Evolutionary conservation across 2,888 invertebrate species (phyloP).

Genomic region (Oasisia sp.): DNA sequence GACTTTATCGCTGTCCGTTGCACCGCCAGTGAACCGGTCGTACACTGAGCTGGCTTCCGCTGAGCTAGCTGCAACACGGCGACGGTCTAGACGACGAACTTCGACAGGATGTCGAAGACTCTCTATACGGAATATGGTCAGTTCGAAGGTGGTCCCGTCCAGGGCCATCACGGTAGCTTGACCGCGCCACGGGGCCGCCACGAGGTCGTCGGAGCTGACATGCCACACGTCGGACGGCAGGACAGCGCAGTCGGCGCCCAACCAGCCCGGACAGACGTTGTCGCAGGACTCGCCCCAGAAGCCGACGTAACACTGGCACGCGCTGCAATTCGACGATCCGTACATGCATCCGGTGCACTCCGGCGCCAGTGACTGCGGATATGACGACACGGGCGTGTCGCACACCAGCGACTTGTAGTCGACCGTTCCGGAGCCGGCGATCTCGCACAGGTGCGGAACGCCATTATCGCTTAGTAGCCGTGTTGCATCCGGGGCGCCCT

Average conservation of each 20-base stretch:
- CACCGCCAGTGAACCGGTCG: neutral
- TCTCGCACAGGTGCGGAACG: conserved; percentile 17
- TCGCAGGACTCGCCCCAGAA: conserved; percentile 46
- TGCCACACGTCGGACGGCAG: conserved; percentile 32
- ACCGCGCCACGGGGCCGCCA: conserved; percentile 42
- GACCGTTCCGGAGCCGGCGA: neutral
- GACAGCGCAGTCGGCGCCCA: conserved; percentile 46
- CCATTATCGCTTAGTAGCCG: conserved; percentile 17
- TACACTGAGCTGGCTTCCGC: conserved; percentile 22
- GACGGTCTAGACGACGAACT: neutral
- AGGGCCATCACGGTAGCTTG: conserved; percentile 46
- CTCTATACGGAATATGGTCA: conserved; percentile 39
- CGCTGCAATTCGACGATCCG: conserved; percentile 31
- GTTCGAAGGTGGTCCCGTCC: conserved; percentile 46
- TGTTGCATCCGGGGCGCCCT: conserved; percentile 41
- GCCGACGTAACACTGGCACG: conserved; percentile 41
- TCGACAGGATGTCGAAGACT: conserved; percentile 31
- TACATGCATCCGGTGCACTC: conserved; percentile 1
- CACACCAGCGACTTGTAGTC: neutral
- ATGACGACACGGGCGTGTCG: neutral
- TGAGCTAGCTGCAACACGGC: conserved; percentile 8
- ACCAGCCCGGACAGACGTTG: conserved; percentile 45
- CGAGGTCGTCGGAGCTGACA: conserved; percentile 27
- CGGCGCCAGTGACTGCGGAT: neutral
- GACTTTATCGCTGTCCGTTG: neutral